A percentile compares a stretch with the other conserved stretches of the same genome.
These are phyloP conservation scores for Phthorimaea operculella DNA, from an alignment of 1,140 invertebrate species.

Conservation along the genomic window DNA sequence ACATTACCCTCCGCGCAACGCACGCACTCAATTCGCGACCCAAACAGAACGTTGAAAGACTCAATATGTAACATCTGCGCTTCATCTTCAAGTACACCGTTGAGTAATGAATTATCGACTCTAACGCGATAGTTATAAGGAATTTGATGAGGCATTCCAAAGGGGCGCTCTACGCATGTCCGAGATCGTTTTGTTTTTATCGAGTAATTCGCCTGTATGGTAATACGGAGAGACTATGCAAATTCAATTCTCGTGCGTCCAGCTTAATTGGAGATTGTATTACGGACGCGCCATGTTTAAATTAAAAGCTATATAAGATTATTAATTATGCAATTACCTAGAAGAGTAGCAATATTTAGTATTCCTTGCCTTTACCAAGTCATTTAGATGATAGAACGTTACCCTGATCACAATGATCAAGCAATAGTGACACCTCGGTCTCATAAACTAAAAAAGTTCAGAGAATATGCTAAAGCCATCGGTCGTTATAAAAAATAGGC, in stretches of 20 bases:
- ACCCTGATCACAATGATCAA: too few relatives aligned
- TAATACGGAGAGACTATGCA: slow-evolving; percentile 1
- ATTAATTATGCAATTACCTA: too few relatives aligned
- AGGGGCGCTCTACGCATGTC: slow-evolving; percentile 57
- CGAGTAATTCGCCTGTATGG: slow-evolving; percentile 4
- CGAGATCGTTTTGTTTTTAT: slow-evolving; percentile 34
- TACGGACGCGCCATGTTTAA: too few relatives aligned
- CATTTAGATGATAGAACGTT: too few relatives aligned
- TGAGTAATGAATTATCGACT: slow-evolving; percentile 53
- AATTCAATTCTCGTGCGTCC: slow-evolving; percentile 5
- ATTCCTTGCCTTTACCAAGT: too few relatives aligned
- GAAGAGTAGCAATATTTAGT: too few relatives aligned
- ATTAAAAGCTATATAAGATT: too few relatives aligned
- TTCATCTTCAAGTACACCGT: slow-evolving; percentile 22
- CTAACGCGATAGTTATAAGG: slow-evolving; percentile 50
- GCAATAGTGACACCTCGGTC: too few relatives aligned
- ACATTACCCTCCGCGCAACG: slow-evolving; percentile 14
- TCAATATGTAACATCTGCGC: slow-evolving; percentile 31
- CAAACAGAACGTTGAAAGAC: slow-evolving; percentile 44
- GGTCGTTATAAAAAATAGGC: not conserved
- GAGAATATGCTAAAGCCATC: too few relatives aligned
- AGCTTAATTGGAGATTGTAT: too few relatives aligned
- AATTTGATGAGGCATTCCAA: slow-evolving; percentile 31
- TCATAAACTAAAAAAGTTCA: too few relatives aligned
- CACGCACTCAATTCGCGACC: slow-evolving; percentile 43